Percentiles rank a stretch among this genome's conserved stretches.
phyloP scores from a whole-genome alignment of 2,113 vertebrate genomes.

The Murina feae region DNA sequence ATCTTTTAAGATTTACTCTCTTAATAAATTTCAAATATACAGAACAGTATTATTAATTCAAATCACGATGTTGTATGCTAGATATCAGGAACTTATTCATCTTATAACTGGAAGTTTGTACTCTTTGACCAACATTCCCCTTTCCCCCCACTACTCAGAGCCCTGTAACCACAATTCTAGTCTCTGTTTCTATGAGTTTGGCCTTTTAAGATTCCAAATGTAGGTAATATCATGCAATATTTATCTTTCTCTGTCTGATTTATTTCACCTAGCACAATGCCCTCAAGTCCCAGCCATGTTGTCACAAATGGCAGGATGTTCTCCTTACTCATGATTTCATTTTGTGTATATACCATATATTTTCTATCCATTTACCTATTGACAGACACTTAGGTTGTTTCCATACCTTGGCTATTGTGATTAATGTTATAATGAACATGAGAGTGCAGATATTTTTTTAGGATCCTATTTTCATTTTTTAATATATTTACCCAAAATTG shows the following conservation, averaged over 20 bases:
- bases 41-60: background rate
- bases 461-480: background rate
- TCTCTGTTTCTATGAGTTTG: background rate
- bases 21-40: background rate
- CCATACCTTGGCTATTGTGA: background rate
- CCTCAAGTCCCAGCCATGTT: background rate
- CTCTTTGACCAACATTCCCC: background rate
- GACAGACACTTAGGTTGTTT: background rate
- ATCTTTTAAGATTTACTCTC: background rate
- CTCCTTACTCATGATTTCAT: background rate
- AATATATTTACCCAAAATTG: background rate
- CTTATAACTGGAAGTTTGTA: background rate
- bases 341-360: background rate
- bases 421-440: background rate
- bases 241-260: background rate
- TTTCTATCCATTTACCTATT: background rate
- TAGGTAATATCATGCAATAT: background rate
- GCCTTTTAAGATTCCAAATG: background rate
- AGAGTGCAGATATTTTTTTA: background rate
- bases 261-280: background rate
- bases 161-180: background rate
- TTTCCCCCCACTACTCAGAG: too few species aligned
- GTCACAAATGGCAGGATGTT: background rate
- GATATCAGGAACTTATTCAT: background rate
- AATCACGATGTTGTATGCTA: background rate